A percentile compares a stretch with the other conserved stretches of the same genome.
Evolutionary conservation across 2,113 vertebrate species (phyloP).

Genomic region (Limnothrissa miodon): DNA sequence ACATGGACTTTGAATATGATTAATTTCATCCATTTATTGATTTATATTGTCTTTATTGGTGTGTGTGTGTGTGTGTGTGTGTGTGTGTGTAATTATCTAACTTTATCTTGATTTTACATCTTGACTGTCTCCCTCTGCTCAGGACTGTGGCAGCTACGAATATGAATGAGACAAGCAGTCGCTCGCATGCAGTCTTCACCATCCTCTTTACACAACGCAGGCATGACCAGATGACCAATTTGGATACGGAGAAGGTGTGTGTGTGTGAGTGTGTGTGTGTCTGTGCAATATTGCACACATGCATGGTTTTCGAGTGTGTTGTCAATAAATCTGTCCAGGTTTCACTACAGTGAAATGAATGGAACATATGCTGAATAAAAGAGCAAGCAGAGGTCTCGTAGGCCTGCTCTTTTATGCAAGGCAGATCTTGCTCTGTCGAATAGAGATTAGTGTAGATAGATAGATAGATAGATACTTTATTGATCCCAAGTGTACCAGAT

Average conservation of each 20-base stretch:
- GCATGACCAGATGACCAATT: constrained; percentile 80
- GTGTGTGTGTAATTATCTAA: not conserved
- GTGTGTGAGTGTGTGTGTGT: constrained; percentile 50
- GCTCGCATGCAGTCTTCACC: constrained; percentile 89
- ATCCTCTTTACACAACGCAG: constrained; percentile 86
- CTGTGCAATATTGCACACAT: too few species aligned
- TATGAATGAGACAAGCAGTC: constrained; percentile 90
- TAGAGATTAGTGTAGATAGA: too few species aligned
- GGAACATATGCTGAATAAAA: not conserved
- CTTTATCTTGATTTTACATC: not conserved
- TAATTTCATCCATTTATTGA: not conserved
- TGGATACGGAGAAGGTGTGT: constrained; percentile 84
- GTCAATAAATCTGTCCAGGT: not conserved
- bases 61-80: not conserved
- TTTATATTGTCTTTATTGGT: not conserved
- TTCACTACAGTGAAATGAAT: not conserved
- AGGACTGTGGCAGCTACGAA: constrained; percentile 90
- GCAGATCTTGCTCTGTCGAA: too few species aligned
- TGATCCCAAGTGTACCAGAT: too few species aligned
- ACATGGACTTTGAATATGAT: not conserved
- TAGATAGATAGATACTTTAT: too few species aligned
- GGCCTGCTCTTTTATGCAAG: not conserved
- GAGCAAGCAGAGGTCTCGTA: not conserved
- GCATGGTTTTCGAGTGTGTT: not conserved
- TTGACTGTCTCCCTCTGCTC: constrained; percentile 19